These are phyloP conservation scores for Silurus aristotelis DNA, from an alignment of 2,797 vertebrate genomes.

Conservation along the genomic window DNA sequence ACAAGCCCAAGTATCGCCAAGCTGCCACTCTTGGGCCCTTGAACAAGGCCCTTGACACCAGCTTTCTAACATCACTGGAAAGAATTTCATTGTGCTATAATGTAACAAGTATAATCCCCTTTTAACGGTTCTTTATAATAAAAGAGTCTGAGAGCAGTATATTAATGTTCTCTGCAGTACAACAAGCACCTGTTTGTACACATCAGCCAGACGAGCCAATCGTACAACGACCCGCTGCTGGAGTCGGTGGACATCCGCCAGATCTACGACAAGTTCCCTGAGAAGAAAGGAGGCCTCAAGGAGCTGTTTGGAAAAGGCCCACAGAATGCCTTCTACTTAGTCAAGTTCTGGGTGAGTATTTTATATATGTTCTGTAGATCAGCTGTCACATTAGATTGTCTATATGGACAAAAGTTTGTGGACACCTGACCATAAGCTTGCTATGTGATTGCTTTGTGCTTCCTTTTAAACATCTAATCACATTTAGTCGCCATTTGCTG, in stretches of 20 bases:
- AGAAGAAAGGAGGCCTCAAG: conserved; percentile 97
- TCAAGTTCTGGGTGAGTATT: conserved; percentile 95
- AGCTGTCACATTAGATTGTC: not conserved
- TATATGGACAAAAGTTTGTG: too few species aligned
- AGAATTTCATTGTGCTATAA: too few species aligned
- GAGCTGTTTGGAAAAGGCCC: conserved; percentile 94
- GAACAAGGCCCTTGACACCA: too few species aligned
- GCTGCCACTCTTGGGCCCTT: too few species aligned
- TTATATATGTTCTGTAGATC: not conserved
- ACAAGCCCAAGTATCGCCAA: too few species aligned
- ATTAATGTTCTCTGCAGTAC: conserved; percentile 75
- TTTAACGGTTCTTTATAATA: too few species aligned
- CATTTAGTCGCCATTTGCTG: too few species aligned
- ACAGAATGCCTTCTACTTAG: conserved; percentile 95
- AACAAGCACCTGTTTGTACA: conserved; percentile 99
- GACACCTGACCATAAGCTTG: too few species aligned
- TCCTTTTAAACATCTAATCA: too few species aligned
- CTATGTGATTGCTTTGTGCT: too few species aligned
- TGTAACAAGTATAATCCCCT: too few species aligned
- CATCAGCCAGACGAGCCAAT: conserved; percentile 90
- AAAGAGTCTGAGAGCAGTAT: not conserved
- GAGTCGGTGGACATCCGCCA: conserved; percentile 97
- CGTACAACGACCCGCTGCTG: conserved; percentile 91
- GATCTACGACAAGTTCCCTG: conserved; percentile 98
- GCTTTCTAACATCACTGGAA: too few species aligned